phyloP scores from a whole-genome alignment of 1,140 invertebrate species.

The Eurosta solidaginis region DNA sequence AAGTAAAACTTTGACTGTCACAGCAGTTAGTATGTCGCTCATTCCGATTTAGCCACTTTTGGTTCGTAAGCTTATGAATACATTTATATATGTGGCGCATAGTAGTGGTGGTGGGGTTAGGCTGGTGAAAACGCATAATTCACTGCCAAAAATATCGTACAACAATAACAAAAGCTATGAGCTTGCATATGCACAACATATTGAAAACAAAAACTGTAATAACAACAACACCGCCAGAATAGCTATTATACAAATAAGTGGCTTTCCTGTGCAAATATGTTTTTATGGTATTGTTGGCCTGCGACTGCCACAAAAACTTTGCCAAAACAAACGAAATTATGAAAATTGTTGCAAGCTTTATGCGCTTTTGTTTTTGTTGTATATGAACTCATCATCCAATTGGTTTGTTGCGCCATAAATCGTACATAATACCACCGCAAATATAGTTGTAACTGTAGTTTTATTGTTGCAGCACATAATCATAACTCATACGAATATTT shows the following conservation, averaged over 20 bases:
- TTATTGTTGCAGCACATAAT: constrained; percentile 22
- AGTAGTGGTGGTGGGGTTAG: background rate
- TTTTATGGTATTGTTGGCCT: background rate
- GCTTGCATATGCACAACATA: background rate
- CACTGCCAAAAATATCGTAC: background rate
- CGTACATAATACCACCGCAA: constrained; percentile 9
- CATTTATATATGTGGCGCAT: background rate
- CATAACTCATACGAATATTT: constrained; percentile 17
- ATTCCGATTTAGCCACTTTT: background rate
- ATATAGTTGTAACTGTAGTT: background rate
- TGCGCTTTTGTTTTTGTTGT: background rate
- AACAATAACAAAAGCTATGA: background rate
- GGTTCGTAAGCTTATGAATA: background rate
- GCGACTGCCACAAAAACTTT: background rate
- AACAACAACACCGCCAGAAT: background rate
- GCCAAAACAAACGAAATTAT: background rate
- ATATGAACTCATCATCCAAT: background rate
- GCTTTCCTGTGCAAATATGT: background rate
- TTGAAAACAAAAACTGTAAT: too few species aligned
- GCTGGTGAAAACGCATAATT: background rate
- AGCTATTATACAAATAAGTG: too few species aligned
- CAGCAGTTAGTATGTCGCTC: background rate
- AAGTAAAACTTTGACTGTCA: background rate
- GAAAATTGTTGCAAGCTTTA: background rate
- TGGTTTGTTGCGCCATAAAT: background rate